These are phyloP conservation scores for Drosophila malerkotliana DNA, from an alignment of 1,140 invertebrate species.

Conservation along the genomic window DNA sequence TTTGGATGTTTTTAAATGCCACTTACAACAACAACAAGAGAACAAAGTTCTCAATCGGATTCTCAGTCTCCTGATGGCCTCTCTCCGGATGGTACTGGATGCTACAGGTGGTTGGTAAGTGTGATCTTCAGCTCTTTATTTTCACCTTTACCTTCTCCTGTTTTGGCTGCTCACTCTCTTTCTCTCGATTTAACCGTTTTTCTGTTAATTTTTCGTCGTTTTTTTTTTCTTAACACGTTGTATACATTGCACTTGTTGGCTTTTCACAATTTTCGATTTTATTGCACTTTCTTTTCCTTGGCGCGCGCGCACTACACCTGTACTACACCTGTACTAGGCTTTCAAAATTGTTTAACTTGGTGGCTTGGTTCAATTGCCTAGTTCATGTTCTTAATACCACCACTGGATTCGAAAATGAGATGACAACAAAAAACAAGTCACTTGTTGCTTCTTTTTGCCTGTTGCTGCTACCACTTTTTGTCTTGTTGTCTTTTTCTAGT, in stretches of 20 bases:
- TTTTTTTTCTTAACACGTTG: constrained; percentile 53
- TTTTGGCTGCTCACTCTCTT: constrained; percentile 10
- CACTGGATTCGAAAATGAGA: constrained; percentile 35
- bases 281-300: constrained; percentile 75
- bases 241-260: constrained; percentile 70
- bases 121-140: constrained; percentile 16
- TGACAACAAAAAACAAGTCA: constrained; percentile 70
- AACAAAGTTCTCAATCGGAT: constrained; percentile 51
- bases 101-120: constrained; percentile 45
- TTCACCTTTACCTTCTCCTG: constrained; percentile 10
- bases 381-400: constrained; percentile 69
- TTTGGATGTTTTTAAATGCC: constrained; percentile 48
- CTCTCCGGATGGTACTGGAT: constrained; percentile 1
- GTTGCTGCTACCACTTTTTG: constrained; percentile 61
- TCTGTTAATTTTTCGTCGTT: not conserved
- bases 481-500: constrained; percentile 76
- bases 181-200: constrained; percentile 37
- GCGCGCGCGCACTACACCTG: constrained; percentile 32
- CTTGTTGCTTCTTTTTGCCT: constrained; percentile 57
- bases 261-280: constrained; percentile 60
- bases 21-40: constrained; percentile 59
- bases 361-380: constrained; percentile 23
- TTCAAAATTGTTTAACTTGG: constrained; percentile 44
- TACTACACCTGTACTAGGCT: constrained; percentile 35
- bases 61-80: constrained; percentile 12